Conservation (phyloP, 2,797 vertebrate species). For the Enteromius afrohamiltoni region DNA sequence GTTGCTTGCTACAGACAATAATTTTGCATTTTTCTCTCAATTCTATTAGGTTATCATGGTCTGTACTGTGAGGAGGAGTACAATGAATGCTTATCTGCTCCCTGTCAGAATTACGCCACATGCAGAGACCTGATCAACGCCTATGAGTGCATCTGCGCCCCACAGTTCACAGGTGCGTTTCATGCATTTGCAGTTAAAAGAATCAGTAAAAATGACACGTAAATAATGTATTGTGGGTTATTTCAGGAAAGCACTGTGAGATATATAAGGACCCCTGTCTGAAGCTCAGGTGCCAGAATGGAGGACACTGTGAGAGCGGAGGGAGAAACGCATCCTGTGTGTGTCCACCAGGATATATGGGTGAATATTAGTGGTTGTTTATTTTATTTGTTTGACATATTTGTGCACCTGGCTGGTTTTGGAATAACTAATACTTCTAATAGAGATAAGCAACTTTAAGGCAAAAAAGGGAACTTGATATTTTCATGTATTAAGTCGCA, state of each 20-base stretch:
- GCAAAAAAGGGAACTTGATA: neutral
- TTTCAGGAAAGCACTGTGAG: constrained; percentile 85
- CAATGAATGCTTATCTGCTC: constrained; percentile 93
- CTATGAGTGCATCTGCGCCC: constrained; percentile 91
- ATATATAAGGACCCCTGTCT: constrained; percentile 92
- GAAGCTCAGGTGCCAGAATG: constrained; percentile 90
- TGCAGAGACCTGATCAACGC: constrained; percentile 91
- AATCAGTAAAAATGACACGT: neutral
- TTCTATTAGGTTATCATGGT: constrained; percentile 89
- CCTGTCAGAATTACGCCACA: constrained; percentile 93
- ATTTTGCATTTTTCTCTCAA: constrained; percentile 1
- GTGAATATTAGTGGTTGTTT: constrained; percentile 71
- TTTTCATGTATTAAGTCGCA: neutral
- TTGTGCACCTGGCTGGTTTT: neutral
- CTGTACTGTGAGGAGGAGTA: constrained; percentile 97
- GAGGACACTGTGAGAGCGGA: constrained; percentile 88
- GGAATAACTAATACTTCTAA: neutral
- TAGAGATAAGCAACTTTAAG: too few species aligned
- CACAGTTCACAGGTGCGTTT: constrained; percentile 89
- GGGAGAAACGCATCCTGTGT: constrained; percentile 87
- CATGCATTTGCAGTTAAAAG: constrained; percentile 63
- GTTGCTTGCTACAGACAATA: neutral
- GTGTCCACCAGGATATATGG: constrained; percentile 88
- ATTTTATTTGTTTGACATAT: neutral
- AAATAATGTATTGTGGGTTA: neutral